These are phyloP conservation scores for Coilia nasus DNA, from an alignment of 2,797 vertebrate species.

Conservation along the genomic window DNA sequence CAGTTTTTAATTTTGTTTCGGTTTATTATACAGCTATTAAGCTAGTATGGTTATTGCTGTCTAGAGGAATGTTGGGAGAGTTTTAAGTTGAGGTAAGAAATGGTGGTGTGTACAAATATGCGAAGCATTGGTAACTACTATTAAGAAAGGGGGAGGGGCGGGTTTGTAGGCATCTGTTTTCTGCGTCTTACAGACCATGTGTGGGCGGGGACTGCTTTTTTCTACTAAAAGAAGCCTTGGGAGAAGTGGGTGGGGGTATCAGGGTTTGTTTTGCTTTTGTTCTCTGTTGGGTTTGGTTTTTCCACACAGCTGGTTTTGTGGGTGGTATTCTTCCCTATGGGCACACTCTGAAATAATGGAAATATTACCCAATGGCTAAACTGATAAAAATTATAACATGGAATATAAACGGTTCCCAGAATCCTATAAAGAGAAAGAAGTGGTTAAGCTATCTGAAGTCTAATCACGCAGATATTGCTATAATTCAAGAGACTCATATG, in stretches of 20 bases:
- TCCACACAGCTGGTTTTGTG: not conserved
- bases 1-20: too few relatives aligned
- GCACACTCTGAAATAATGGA: not conserved
- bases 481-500: slow-evolving; percentile 22
- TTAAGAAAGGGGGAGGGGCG: not conserved
- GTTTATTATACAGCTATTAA: too few relatives aligned
- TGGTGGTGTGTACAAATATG: not conserved
- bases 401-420: slow-evolving; percentile 25
- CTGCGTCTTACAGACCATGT: slow-evolving; percentile 13
- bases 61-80: too few relatives aligned
- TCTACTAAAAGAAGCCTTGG: not conserved
- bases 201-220: not conserved
- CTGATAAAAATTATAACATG: not conserved
- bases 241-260: not conserved
- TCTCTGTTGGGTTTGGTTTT: not conserved
- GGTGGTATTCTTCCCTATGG: not conserved
- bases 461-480: not conserved
- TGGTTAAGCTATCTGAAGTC: slow-evolving; percentile 13
- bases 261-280: not conserved
- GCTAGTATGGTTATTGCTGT: too few relatives aligned
- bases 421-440: not conserved
- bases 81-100: not conserved
- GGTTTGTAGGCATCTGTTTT: not conserved
- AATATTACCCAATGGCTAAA: slow-evolving; percentile 1
- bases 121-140: not conserved